Percentiles rank a stretch among this genome's conserved stretches.
phyloP scores from a whole-genome alignment of 2,113 vertebrate genomes.

The Leucoraja erinaceus region DNA sequence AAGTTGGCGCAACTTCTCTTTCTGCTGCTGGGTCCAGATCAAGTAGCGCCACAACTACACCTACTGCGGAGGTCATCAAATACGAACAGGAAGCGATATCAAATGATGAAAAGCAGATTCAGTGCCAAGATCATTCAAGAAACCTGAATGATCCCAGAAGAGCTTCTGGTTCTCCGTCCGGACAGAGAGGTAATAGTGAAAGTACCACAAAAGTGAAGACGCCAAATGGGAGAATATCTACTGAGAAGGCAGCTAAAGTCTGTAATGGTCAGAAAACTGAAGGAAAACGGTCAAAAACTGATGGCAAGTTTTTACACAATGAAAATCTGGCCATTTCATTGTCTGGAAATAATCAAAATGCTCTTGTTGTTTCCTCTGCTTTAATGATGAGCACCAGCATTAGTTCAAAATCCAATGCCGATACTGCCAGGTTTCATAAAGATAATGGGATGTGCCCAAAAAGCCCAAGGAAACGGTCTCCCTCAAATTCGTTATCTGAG shows the following conservation, averaged over 20 bases:
- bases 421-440: constrained; percentile 53
- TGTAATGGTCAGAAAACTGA: constrained; percentile 56
- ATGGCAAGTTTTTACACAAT: constrained; percentile 51
- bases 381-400: constrained; percentile 62
- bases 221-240: constrained; percentile 63
- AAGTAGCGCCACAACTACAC: constrained; percentile 46
- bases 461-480: constrained; percentile 79
- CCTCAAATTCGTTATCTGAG: constrained; percentile 63
- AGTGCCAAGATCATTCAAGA: constrained; percentile 56
- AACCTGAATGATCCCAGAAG: constrained; percentile 50
- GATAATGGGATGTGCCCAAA: constrained; percentile 67
- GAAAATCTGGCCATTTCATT: constrained; percentile 58
- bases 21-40: constrained; percentile 65
- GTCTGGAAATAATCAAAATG: constrained; percentile 65
- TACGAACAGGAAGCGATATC: constrained; percentile 70
- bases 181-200: constrained; percentile 54
- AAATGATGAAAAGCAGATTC: constrained; percentile 60
- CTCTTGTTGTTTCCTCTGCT: constrained; percentile 58
- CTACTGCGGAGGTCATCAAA: constrained; percentile 69
- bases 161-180: constrained; percentile 44
- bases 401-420: constrained; percentile 56
- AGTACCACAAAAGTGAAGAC: constrained; percentile 62
- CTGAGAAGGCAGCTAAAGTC: constrained; percentile 61
- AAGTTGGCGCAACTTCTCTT: constrained; percentile 70
- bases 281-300: constrained; percentile 61